Conservation (phyloP, 2,113 vertebrate genomes). For the Benitochromis conjunctus region DNA sequence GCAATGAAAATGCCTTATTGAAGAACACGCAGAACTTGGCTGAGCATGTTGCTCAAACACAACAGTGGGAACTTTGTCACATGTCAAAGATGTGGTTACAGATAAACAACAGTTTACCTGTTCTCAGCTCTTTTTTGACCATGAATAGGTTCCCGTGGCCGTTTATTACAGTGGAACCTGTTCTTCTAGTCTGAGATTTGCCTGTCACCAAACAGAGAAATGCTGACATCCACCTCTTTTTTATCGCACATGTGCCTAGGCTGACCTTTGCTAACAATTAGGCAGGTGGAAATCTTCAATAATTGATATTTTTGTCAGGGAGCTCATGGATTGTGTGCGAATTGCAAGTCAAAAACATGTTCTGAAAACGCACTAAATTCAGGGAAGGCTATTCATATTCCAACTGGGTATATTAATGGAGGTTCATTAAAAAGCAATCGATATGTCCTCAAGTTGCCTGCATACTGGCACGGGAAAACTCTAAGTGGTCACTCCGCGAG, state of each 20-base stretch:
- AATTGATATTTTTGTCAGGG: background rate
- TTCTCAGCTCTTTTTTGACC: constrained; percentile 36
- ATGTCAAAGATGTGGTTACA: constrained; percentile 8
- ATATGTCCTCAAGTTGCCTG: background rate
- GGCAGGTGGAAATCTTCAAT: background rate
- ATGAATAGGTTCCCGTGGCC: constrained; percentile 43
- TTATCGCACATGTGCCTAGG: background rate
- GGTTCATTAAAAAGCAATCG: background rate
- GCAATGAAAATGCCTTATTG: background rate
- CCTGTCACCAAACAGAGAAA: constrained; percentile 24
- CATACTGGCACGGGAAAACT: background rate
- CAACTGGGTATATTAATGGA: background rate
- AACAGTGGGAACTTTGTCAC: constrained; percentile 28
- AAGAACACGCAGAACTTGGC: background rate
- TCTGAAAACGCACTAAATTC: background rate
- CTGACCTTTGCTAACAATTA: constrained; percentile 3
- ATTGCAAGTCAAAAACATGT: background rate
- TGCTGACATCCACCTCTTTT: background rate
- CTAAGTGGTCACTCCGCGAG: background rate
- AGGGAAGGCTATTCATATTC: background rate
- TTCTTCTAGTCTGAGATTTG: background rate
- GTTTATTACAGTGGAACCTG: constrained; percentile 24
- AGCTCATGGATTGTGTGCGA: background rate
- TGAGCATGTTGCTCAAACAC: background rate
- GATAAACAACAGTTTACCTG: constrained; percentile 41